A percentile compares a stretch with the other conserved stretches of the same genome.
Evolutionary conservation across 2,797 vertebrate genomes (phyloP).

Genomic region (Phrynocephalus vlangalii): DNA sequence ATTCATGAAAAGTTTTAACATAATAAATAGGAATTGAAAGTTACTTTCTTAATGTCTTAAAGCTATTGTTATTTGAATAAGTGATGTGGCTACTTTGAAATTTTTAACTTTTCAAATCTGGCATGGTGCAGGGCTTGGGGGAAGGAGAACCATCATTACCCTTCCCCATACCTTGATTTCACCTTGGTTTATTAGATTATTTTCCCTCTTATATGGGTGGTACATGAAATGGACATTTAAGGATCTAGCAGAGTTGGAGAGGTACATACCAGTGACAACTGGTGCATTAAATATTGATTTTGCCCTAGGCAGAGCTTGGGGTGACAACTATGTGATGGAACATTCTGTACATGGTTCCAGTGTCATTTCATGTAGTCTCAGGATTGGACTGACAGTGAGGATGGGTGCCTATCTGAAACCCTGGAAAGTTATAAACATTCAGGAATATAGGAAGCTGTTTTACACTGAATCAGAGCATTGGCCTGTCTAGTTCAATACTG

Average conservation of each 20-base stretch:
- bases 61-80: background rate
- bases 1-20: conserved; percentile 42
- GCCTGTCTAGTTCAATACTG: background rate
- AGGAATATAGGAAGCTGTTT: too few relatives aligned
- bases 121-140: background rate
- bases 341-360: background rate
- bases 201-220: too few relatives aligned
- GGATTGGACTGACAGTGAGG: background rate
- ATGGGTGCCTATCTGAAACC: background rate
- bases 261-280: background rate
- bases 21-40: conserved; percentile 43
- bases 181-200: too few relatives aligned
- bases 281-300: background rate
- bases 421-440: background rate
- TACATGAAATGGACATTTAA: background rate
- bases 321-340: background rate
- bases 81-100: background rate
- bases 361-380: background rate
- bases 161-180: too few relatives aligned
- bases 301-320: background rate
- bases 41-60: conserved; percentile 32
- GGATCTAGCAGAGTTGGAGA: background rate
- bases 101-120: background rate
- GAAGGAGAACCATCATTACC: too few relatives aligned
- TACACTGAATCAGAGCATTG: background rate